phyloP scores from a whole-genome alignment of 1,140 invertebrate genomes.

The Sesamia nonagrioides region DNA sequence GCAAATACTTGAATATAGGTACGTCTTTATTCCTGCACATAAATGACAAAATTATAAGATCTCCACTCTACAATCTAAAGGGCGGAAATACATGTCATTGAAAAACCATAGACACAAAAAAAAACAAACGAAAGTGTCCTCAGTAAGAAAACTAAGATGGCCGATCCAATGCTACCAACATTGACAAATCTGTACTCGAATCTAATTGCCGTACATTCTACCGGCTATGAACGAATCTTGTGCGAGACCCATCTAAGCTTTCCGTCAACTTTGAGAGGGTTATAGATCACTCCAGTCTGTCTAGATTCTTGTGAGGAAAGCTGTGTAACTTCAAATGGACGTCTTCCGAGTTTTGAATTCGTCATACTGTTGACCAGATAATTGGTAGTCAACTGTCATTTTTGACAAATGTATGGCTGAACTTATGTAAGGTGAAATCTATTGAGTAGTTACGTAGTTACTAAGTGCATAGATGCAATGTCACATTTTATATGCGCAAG shows the following conservation, averaged over 20 bases:
- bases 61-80: no score
- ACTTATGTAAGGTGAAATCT: no score
- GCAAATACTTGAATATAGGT: no score
- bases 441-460: no score
- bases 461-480: no score
- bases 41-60: no score
- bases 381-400: background rate
- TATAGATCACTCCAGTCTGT: background rate
- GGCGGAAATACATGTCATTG: no score
- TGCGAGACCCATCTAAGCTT: background rate
- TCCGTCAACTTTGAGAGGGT: background rate
- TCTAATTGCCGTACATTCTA: background rate
- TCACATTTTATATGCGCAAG: no score
- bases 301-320: background rate
- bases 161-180: background rate
- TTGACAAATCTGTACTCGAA: background rate
- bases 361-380: background rate
- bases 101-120: no score
- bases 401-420: background rate
- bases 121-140: no score
- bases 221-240: background rate
- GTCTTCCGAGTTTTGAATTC: background rate
- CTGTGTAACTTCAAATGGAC: background rate
- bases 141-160: background rate
- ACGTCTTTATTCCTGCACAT: no score